Base-by-base conservation (phyloP, 1,140 invertebrate genomes). In the Mizuhopecten yessoensis region DNA sequence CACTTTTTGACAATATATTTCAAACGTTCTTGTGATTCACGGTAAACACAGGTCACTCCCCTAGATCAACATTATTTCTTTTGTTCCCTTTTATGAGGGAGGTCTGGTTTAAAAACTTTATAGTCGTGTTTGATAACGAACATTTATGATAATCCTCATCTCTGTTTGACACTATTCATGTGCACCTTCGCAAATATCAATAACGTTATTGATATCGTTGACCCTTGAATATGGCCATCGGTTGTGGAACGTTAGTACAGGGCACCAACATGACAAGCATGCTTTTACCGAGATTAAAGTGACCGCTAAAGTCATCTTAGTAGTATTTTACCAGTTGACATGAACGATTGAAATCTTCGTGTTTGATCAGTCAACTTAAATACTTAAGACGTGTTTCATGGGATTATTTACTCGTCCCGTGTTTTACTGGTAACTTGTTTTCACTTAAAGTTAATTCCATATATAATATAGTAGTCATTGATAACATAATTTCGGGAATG, bases 91-190 rank as follows among this genome's bases (percentile, higher is more conserved):
- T 29, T 75, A 75, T 75, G 29, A 75, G 11, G 23, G 23, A 75
- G 5, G 57, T 3, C 23, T 75, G n/a, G n/a, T 75, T 9, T 75
- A 29, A 75, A 75, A 75, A 29, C 29, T 23, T 75, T 75, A 75
- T 75, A 75, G n/a, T 75, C 57, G 9, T 75, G n/a, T 75, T 75
- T 75, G 57, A 75, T n/a, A 75, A 75, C 57, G 57, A n/a, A 75
- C 29, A 9, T 75, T 0, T 75, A 5, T 75, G 17, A 75, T 75
- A 75, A 75, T 75, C 57, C n/a, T 75, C 57, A n/a, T 75, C 57
- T 29, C 57, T 29, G 57, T 75, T 29, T 75, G 57, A 75, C 57
- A 75, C 57, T 75, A 75, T 75, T 75, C 57, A 75, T 75, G 57
- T 75, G 57, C 57, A 75, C n/a, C 1, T 75, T 75, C 20, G 57